Base-by-base conservation (phyloP, 2,888 invertebrate genomes). In the Girardia tigrina region DNA sequence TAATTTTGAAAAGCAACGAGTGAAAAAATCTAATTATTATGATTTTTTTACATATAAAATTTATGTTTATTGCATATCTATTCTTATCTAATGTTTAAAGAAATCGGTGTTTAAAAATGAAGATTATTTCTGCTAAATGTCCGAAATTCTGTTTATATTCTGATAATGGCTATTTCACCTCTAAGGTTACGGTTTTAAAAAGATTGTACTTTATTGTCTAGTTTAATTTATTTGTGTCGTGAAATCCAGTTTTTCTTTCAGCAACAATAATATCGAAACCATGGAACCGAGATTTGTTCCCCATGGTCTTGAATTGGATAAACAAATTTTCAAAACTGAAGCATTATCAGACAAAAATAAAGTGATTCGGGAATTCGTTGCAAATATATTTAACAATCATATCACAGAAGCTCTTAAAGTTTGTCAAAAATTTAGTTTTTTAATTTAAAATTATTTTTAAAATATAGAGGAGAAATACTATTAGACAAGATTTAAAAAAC, bases 381-480 rank as follows among this genome's bases (percentile, higher is more conserved):
- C 28, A 14, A 72, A 76, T 56, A 75, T 76, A 8, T 76, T 76
- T 27, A 28, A 76, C 27, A 29, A 72, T 36, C 76, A 76, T 8
- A 76, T 76, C 8, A 76, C 76, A 1, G 76, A 76, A 75, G 76
- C 76, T 6, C 73, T 76, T 42, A 76, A 76, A 29, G 76, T 76
- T 27, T 42, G 6, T 28, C 26, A 26, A 6, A 70, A 12, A 6
- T 12, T 70, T 70, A 12, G 12, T 6, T 70, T 6, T 26, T 12
- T 23, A 70, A n/a, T 70, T 70, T n/a, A 26, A 16, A 12, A 12
- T n/a, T 6, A 29, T 71, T 23, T 20, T 70, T 42, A n/a, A 26
- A 26, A 26, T 16, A 2, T 56, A 74, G 74, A 42, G 74, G 16
- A 42, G 74, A 16, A 74, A 74, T 56, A 76, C 76, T 26, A 70